Evolutionary conservation across 1,140 invertebrate genomes (phyloP).

Genomic region (Meloidogyne hapla): DNA sequence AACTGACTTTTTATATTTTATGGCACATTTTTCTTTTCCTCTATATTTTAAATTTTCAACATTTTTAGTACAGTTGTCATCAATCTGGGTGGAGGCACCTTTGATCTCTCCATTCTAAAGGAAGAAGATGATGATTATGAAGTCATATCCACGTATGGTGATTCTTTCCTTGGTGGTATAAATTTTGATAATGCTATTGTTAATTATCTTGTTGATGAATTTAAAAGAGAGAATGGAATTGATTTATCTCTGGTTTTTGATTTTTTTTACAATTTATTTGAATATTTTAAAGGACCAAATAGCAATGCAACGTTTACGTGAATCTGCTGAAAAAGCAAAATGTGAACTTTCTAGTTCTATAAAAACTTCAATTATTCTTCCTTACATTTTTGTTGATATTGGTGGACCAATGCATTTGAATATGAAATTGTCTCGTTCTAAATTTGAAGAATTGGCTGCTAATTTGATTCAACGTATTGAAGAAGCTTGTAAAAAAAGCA

Average conservation of each 20-base stretch:
- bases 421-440: conserved; percentile 84
- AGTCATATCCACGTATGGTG: too few species aligned
- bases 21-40: too few species aligned
- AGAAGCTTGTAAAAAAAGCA: too few species aligned
- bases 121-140: too few species aligned
- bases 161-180: too few species aligned
- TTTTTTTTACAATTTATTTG: too few species aligned
- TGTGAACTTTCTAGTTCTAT: conserved; percentile 49
- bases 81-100: too few species aligned
- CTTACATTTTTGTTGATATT: conserved; percentile 94
- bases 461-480: conserved; percentile 95
- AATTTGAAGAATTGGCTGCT: conserved; percentile 91
- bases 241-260: conserved; percentile 81
- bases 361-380: conserved; percentile 95
- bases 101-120: too few species aligned
- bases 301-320: conserved; percentile 97
- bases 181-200: conserved; percentile 74
- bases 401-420: conserved; percentile 99
- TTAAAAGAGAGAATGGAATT: conserved; percentile 93
- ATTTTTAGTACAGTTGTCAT: too few species aligned
- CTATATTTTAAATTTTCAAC: too few species aligned
- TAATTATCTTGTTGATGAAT: conserved; percentile 84
- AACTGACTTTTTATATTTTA: too few species aligned
- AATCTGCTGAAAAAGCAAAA: conserved; percentile 98
- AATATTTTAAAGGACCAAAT: conserved; percentile 87